Evolutionary conservation across 2,113 vertebrate genomes (phyloP).

Genomic region (Martes martes): DNA sequence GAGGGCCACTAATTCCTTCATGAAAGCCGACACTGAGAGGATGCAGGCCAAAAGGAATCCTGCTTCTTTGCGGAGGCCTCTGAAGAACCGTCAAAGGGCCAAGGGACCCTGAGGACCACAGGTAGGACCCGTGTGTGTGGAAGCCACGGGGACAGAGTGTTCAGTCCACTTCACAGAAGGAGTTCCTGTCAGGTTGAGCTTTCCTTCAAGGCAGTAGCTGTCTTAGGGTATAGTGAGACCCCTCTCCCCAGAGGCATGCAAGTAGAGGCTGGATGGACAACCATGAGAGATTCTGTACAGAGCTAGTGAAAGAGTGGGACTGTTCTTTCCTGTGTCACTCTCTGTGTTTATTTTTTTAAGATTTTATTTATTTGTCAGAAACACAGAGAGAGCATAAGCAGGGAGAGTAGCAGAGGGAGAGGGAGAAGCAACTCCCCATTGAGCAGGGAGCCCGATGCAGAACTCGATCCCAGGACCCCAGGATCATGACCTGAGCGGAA

Average conservation of each 20-base stretch:
- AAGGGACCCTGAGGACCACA: background rate
- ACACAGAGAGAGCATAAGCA: background rate
- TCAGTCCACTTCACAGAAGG: background rate
- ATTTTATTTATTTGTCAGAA: background rate
- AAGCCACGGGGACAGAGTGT: background rate
- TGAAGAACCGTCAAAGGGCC: background rate
- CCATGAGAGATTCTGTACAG: background rate
- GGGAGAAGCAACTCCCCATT: background rate
- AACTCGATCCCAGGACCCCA: background rate
- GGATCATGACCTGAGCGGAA: background rate
- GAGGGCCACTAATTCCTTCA: background rate
- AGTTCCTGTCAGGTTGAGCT: background rate
- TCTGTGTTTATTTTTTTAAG: background rate
- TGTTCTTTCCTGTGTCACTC: background rate
- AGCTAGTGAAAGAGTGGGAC: background rate
- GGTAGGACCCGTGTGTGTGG: background rate
- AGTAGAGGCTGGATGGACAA: background rate
- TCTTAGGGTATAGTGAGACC: background rate
- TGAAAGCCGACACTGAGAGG: background rate
- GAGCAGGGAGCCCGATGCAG: background rate
- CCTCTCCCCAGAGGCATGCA: background rate
- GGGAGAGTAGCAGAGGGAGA: background rate
- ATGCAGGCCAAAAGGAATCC: background rate
- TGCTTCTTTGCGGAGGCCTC: background rate
- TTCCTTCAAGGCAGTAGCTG: background rate